Evolutionary conservation across 2,113 vertebrate species (phyloP), one percentile per base, ranked within the genome.

Genomic region (Brienomyrus longianalis): DNA sequence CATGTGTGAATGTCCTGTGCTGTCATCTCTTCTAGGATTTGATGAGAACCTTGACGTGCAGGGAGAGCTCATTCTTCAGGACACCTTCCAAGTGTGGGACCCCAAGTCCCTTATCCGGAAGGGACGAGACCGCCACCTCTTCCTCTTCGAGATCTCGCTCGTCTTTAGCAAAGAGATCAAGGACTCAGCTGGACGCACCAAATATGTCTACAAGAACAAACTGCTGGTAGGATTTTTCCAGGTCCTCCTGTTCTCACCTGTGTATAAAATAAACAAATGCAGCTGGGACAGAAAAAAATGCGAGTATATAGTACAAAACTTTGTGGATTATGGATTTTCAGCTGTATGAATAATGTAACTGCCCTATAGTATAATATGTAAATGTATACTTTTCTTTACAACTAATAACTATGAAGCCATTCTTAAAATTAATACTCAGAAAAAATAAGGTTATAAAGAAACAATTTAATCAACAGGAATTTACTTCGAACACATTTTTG

Each of bases 1-100:
- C 77, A 80, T 43, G n/a, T 35, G 59, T 48, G 45, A 47, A 35
- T 13, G 59, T 35, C 54, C 43, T 91, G 52, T 59, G 3, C 15
- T 51, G 54, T 88, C 43, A 27, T 27, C 48, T 70, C 89, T 85
- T 62, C 1, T 89, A 99, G 98, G 98, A 48, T 99, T 99, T 91
- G 98, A 99, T 94, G 98, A 98, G 94, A 99, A 98, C 94, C 94
- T 99, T 93, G 98, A 98, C 0, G 98, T 99, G 83, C 98, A 99
- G 92, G 98, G 98, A 10, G 98, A 99, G 93, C 96, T 99, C 90
- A 98, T 99, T 91, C 97, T 99, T 62, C 98, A 99, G 95, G 98
- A 99, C 94, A 97, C 98, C 84, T 99, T 99, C 94, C 98, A 99
- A 96, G 98, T 99, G n/a, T 99, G 98, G 98, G 98, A 99, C 92